These are phyloP conservation scores for Chaenodraco wilsoni DNA, from an alignment of 2,797 vertebrate genomes.

Conservation along the genomic window DNA sequence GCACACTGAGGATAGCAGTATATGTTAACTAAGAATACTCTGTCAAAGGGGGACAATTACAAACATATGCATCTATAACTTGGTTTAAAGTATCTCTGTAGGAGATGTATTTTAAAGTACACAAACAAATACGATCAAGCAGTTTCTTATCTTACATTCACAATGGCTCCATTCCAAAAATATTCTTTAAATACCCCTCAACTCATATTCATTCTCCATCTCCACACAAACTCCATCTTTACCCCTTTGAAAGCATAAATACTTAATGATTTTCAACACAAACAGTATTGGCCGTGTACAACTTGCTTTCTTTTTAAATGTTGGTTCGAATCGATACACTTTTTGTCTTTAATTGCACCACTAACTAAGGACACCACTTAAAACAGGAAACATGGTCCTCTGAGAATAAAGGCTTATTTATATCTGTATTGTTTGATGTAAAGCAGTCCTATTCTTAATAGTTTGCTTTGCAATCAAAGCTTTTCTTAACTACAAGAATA, in stretches of 20 bases:
- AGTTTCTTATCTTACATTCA: slow-evolving; percentile 62
- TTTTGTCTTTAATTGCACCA: not conserved
- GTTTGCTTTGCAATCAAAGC: not conserved
- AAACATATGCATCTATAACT: slow-evolving; percentile 58
- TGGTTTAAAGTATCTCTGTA: slow-evolving; percentile 12
- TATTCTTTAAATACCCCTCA: slow-evolving; percentile 13
- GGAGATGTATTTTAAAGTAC: slow-evolving; percentile 44
- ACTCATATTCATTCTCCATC: slow-evolving; percentile 39
- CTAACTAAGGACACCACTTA: slow-evolving; percentile 7
- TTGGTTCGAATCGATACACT: not conserved
- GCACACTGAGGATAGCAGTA: slow-evolving; percentile 21
- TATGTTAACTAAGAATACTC: slow-evolving; percentile 31
- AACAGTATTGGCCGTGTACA: not conserved
- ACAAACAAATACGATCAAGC: slow-evolving; percentile 27
- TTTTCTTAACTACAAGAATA: slow-evolving; percentile 25
- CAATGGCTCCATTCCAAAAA: slow-evolving; percentile 42
- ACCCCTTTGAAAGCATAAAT: not conserved
- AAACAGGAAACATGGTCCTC: not conserved
- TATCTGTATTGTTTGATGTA: slow-evolving; percentile 7
- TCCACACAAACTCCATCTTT: not conserved
- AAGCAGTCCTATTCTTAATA: slow-evolving; percentile 12
- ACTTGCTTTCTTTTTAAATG: not conserved
- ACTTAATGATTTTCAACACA: not conserved
- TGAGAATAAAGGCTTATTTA: slow-evolving; percentile 10
- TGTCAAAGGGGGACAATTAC: slow-evolving; percentile 25